A percentile compares a stretch with the other conserved stretches of the same genome.
Evolutionary conservation across 2,888 invertebrate species (phyloP).

Genomic region (Netelia virgata): DNA sequence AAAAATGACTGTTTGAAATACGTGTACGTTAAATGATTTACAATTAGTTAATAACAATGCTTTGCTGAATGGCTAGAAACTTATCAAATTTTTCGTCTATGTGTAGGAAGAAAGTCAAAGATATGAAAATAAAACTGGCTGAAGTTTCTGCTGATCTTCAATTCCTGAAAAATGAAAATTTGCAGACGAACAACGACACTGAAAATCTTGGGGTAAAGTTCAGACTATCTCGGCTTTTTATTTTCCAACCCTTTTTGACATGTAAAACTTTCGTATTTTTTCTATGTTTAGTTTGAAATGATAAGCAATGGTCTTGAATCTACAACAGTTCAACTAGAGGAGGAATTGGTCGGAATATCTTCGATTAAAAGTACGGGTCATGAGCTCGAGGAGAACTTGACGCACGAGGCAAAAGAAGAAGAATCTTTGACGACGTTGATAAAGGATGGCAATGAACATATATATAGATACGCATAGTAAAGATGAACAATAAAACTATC

Average conservation of each 20-base stretch:
- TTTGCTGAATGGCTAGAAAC: neutral
- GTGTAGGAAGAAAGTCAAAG: slow-evolving; percentile 48
- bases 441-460: slow-evolving; percentile 22
- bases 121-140: slow-evolving; percentile 37
- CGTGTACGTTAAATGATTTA: slow-evolving; percentile 54
- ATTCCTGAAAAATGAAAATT: slow-evolving; percentile 39
- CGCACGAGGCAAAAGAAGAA: slow-evolving; percentile 29
- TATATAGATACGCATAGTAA: too few relatives aligned
- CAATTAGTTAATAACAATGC: neutral
- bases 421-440: slow-evolving; percentile 47
- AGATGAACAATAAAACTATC: too few relatives aligned
- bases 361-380: slow-evolving; percentile 32
- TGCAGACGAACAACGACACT: slow-evolving; percentile 37
- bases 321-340: slow-evolving; percentile 10
- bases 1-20: slow-evolving; percentile 59
- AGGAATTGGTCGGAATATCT: slow-evolving; percentile 25
- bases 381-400: slow-evolving; percentile 50
- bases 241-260: neutral
- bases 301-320: slow-evolving; percentile 42
- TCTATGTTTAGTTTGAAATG: slow-evolving; percentile 27
- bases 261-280: neutral
- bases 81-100: neutral
- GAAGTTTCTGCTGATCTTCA: slow-evolving; percentile 35
- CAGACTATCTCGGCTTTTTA: neutral
- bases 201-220: slow-evolving; percentile 42